These are phyloP conservation scores for Rousettus leschenaultii DNA, from an alignment of 2,113 vertebrate species.

Conservation along the genomic window DNA sequence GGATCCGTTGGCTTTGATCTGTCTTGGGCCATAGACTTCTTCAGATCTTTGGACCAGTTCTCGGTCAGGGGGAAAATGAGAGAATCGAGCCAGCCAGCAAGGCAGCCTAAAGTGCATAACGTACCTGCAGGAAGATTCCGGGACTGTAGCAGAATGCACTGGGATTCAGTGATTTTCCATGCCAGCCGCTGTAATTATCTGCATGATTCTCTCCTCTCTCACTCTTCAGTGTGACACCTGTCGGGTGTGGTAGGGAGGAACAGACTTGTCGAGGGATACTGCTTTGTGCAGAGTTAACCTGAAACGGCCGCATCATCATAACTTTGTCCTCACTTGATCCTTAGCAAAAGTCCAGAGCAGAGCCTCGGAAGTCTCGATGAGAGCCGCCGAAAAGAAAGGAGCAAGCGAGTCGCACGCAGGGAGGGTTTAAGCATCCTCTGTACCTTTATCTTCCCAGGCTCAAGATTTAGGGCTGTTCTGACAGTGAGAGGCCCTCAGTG, in stretches of 20 bases:
- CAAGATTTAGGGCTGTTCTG: not conserved
- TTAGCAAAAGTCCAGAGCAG: not conserved
- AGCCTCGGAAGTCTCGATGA: not conserved
- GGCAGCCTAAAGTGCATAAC: not conserved
- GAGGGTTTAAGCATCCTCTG: not conserved
- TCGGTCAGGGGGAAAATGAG: not conserved
- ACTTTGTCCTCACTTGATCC: not conserved
- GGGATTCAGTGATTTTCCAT: conserved; percentile 4
- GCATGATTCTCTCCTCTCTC: not conserved
- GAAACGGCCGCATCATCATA: not conserved
- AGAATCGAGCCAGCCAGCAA: not conserved
- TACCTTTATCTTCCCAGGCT: not conserved
- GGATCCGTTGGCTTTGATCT: not conserved
- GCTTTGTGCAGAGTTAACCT: not conserved
- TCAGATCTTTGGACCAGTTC: not conserved
- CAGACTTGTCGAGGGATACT: not conserved
- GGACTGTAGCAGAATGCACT: not conserved
- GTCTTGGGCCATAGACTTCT: not conserved
- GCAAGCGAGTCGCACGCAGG: not conserved
- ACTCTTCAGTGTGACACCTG: not conserved
- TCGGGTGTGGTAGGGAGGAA: not conserved
- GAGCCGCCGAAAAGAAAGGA: not conserved
- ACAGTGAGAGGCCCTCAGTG: not conserved
- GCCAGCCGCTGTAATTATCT: not conserved
- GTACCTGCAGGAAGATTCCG: not conserved